Base-by-base conservation (phyloP, 2,888 invertebrate genomes). In the Ptychoptera contaminata region DNA sequence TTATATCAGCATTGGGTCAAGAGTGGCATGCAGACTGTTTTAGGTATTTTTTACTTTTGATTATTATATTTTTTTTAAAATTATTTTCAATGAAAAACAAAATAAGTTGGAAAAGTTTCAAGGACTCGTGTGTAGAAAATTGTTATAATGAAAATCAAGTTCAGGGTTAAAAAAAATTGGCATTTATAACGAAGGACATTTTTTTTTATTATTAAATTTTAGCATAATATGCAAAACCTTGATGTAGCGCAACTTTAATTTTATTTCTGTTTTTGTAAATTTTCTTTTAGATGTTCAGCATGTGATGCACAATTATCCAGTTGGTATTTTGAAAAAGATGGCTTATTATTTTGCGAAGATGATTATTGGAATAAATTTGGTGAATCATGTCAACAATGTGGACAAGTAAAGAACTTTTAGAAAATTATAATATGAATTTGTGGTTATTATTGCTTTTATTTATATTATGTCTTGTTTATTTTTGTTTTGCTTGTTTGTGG, bases 261-360 rank as follows among this genome's bases (percentile, higher is more conserved):
- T 39, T 40, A 4, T 37, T 44, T 30, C 48, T 35, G 31, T 48
- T 50, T 49, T 56, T 56, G n/a, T 10, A 31, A 34, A 34, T n/a
- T 40, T 40, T n/a, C n/a, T n/a, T n/a, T 40, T 56, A 88, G 92
- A 61, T 92, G 93, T 66, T 88, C 90, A 11, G 87, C 83, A 1
- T 93, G 93, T 61, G 86, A 88, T 60, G 74, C 72, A n/a, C 73
- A 79, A 44, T 68, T 93, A 35, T 84, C 83, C 5, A 80, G 79
- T 52, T 93, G 92, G 92, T 92, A 92, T 67, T 88, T 91, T 65
- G 92, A 92, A 68, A 90, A 88, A 61, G 82, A 84, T 56, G 91
- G 91, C 0, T 62, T 88, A 49, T 70, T 92, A 39, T 91, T 88
- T 67, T 92, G 92, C 57, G 82, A 84, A 61, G 76, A 79, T 50